These are phyloP conservation scores for Apostichopus californicus DNA, from an alignment of 35 echinoderm and acorn worm genomes.

Conservation along the genomic window DNA sequence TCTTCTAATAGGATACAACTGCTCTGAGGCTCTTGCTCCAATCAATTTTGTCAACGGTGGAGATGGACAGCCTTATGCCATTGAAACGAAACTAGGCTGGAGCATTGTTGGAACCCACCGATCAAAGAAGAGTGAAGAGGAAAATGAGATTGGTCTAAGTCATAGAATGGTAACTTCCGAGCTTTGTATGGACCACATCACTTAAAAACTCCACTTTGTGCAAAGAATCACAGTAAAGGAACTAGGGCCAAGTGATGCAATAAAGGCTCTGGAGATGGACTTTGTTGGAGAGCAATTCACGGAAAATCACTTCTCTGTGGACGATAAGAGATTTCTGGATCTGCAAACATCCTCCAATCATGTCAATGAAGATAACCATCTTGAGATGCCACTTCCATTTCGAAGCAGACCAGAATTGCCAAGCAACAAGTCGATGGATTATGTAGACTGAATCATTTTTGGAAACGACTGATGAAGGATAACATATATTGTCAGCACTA, in stretches of 20 bases:
- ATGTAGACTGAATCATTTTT: slow-evolving; percentile 25
- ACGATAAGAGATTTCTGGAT: slow-evolving; percentile 55
- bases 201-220: slow-evolving; percentile 20
- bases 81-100: not conserved
- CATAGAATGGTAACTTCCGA: not conserved
- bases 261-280: slow-evolving; percentile 41
- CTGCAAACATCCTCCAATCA: not conserved
- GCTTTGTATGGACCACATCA: not conserved
- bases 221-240: not conserved
- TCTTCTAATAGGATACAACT: slow-evolving; percentile 73
- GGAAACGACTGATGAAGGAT: slow-evolving; percentile 37
- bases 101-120: too few relatives aligned
- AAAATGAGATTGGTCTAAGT: too few relatives aligned
- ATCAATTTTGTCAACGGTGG: slow-evolving; percentile 24
- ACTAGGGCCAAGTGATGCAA: slow-evolving; percentile 41
- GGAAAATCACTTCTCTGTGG: slow-evolving; percentile 6
- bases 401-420: slow-evolving; percentile 36
- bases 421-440: slow-evolving; percentile 56
- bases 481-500: slow-evolving; percentile 35
- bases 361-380: slow-evolving; percentile 33
- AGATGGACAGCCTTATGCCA: slow-evolving; percentile 55
- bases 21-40: slow-evolving; percentile 58
- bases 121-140: too few relatives aligned
- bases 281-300: slow-evolving; percentile 1
- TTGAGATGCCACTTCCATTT: slow-evolving; percentile 61